These are phyloP conservation scores for Phalacrocorax carbo DNA, from an alignment of 2,113 vertebrate genomes.

Conservation along the genomic window DNA sequence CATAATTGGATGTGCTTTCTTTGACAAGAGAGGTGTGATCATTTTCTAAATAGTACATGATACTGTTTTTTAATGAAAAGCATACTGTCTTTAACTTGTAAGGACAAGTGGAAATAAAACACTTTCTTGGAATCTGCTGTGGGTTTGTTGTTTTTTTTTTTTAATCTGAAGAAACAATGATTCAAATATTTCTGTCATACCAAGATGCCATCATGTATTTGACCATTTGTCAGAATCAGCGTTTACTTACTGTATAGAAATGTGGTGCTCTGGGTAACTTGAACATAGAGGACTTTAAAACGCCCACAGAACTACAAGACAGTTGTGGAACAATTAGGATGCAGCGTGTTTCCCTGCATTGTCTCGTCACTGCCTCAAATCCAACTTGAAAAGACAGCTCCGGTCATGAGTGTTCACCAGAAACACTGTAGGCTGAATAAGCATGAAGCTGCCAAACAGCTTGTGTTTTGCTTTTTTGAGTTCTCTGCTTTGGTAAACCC, in stretches of 20 bases:
- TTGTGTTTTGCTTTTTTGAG: not conserved
- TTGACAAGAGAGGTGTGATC: conserved; percentile 57
- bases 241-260: not conserved
- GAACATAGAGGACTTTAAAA: not conserved
- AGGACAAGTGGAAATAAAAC: conserved; percentile 75
- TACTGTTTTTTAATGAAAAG: conserved; percentile 74
- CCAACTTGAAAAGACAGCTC: not conserved
- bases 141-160: not conserved
- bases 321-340: not conserved
- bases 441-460: rapidly evolving
- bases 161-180: not conserved
- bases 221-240: not conserved
- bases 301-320: not conserved
- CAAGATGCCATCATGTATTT: not conserved
- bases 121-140: conserved; percentile 37
- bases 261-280: not conserved
- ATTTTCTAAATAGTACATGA: conserved; percentile 72
- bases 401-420: not conserved
- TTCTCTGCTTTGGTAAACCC: not conserved
- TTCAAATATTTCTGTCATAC: not conserved
- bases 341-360: rapidly evolving
- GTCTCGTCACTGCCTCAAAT: not conserved
- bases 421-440: not conserved
- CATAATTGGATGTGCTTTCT: conserved; percentile 51
- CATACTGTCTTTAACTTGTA: conserved; percentile 69